Evolutionary conservation across 2,797 vertebrate genomes (phyloP).

Genomic region (Hapalemur alaotrensis): DNA sequence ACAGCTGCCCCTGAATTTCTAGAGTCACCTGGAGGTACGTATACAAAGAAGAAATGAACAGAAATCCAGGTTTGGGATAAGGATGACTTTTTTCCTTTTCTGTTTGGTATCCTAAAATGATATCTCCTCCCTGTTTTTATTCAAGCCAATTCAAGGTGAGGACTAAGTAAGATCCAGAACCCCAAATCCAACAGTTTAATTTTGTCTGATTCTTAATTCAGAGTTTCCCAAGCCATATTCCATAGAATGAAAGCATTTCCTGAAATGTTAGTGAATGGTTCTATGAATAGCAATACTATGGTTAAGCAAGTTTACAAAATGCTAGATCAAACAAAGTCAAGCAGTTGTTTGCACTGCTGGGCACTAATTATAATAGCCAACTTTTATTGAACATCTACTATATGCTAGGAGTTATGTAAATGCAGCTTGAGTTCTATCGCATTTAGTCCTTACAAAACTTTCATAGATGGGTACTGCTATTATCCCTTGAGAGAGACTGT

Average conservation of each 20-base stretch:
- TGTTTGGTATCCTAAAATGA: not conserved
- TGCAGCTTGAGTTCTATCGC: not conserved
- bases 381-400: not conserved
- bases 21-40: not conserved
- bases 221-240: not conserved
- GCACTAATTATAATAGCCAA: not conserved
- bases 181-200: not conserved
- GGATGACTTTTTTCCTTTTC: not conserved
- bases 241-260: not conserved
- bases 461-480: not conserved
- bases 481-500: not conserved
- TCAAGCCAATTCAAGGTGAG: not conserved
- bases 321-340: not conserved
- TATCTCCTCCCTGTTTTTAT: not conserved
- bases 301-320: not conserved
- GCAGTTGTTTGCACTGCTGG: not conserved
- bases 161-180: not conserved
- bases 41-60: not conserved
- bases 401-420: not conserved
- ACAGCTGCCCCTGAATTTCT: not conserved
- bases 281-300: not conserved
- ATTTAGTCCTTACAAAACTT: not conserved
- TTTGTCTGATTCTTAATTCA: not conserved
- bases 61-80: not conserved
- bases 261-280: not conserved